These are phyloP conservation scores for Phaetusa simplex DNA, from an alignment of 2,113 vertebrate genomes.

Conservation along the genomic window DNA sequence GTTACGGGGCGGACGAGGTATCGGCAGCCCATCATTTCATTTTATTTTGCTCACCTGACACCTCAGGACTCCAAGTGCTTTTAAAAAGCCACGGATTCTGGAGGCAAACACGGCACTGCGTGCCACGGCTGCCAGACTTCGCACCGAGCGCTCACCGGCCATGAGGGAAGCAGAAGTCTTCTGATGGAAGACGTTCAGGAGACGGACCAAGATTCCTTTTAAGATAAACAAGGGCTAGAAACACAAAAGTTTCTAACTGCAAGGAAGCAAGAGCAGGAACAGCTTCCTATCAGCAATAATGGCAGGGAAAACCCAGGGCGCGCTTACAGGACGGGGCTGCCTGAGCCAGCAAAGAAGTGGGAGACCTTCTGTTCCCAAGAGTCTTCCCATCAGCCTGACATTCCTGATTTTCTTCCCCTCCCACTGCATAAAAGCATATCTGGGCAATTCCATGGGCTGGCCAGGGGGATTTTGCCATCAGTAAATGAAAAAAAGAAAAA, in stretches of 20 bases:
- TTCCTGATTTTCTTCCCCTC: conserved; percentile 59
- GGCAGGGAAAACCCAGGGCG: fast-evolving
- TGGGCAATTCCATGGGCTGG: not conserved
- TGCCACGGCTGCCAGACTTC: not conserved
- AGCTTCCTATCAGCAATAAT: not conserved
- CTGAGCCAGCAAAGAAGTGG: not conserved
- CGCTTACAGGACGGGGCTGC: too few relatives aligned
- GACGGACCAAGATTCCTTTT: not conserved
- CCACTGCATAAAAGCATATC: not conserved
- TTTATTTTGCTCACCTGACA: not conserved
- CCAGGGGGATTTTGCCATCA: not conserved
- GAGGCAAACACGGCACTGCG: fast-evolving
- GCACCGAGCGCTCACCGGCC: fast-evolving
- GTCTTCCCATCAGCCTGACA: not conserved
- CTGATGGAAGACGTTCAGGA: not conserved
- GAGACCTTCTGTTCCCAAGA: conserved; percentile 6
- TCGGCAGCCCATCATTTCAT: not conserved
- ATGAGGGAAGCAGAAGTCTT: not conserved
- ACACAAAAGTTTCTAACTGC: not conserved
- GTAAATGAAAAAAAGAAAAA: not conserved
- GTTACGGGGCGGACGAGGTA: not conserved
- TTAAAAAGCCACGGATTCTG: not conserved
- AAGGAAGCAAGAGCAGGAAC: not conserved
- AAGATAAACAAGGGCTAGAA: not conserved
- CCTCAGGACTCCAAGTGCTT: not conserved